A percentile compares a stretch with the other conserved stretches of the same genome.
Evolutionary conservation across 2,888 invertebrate species (phyloP).

Genomic region (Rugalucina vietnamica): DNA sequence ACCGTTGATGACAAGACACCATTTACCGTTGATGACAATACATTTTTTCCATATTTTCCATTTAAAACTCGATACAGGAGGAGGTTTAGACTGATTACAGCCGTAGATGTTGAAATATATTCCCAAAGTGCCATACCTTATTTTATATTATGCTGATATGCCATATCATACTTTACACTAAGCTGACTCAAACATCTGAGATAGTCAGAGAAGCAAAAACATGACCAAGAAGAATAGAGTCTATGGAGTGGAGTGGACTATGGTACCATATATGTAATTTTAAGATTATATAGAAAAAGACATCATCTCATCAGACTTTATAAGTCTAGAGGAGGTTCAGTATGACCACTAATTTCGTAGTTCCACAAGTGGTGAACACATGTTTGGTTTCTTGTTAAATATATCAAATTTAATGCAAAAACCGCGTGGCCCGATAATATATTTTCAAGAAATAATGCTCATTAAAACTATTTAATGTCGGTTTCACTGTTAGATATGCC

Average conservation of each 20-base stretch:
- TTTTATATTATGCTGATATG: no score
- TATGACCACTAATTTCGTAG: neutral
- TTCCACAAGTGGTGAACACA: no score
- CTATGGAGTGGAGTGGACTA: neutral
- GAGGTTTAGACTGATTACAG: no score
- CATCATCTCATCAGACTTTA: neutral
- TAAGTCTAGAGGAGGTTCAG: neutral
- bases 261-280: neutral
- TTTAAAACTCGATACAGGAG: no score
- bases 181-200: no score
- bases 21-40: no score
- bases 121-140: neutral
- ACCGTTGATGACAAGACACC: no score
- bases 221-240: neutral
- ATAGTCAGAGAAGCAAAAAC: no score
- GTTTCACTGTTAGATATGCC: neutral
- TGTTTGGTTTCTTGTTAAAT: neutral
- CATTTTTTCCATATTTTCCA: no score
- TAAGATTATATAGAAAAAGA: neutral
- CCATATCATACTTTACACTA: no score
- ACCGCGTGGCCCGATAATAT: neutral
- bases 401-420: neutral
- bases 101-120: no score
- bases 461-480: neutral
- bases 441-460: neutral